Base-by-base conservation (phyloP, 2,888 invertebrate genomes). In the Tiliacea citrago region DNA sequence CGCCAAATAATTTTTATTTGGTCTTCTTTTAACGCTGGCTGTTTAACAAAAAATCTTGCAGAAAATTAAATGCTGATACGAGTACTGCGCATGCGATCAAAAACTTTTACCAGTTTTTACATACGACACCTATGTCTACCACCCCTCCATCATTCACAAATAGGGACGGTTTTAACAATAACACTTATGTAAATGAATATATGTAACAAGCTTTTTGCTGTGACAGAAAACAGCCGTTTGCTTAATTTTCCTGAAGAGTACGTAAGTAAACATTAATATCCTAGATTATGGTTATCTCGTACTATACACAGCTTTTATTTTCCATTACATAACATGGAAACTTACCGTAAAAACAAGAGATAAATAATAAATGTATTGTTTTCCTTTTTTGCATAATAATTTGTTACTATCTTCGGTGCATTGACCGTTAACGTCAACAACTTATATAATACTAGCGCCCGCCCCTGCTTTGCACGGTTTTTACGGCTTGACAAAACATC, bases 371-470 rank as follows among this genome's bases (percentile, higher is more conserved):
- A 69, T 42, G 8, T 45, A 71, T 82, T 78, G 57, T 70, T 75
- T 65, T 79, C 29, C 29, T 55, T 72, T 69, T 79, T 72, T 66
- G 83, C 47, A 62, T 65, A 67, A 51, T 51, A 63, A 53, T 51
- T 55, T 35, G 10, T 70, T 77, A 21, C 63, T 84, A 84, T 86
- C 85, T 69, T n/a, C 4, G 9, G 78, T 67, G 57, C 66, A 49
- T 65, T 84, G 81, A 79, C 88, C 87, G 79, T 77, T 82, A 73
- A 73, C 49, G 68, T 63, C 73, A 70, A 73, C 55, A n/a, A n/a
- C n/a, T n/a, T 63, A 8, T 63, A 45, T 16, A 24, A 24, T 29
- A 21, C 45, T 21, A 29, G 45, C 8, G 18, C 12, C 10, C 24
- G 4, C 7, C 4, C 12, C 18, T 24, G 62, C 42, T 42, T 42